These are phyloP conservation scores for Megatriorchis doriae DNA, from an alignment of 2,113 vertebrate genomes.

Conservation along the genomic window DNA sequence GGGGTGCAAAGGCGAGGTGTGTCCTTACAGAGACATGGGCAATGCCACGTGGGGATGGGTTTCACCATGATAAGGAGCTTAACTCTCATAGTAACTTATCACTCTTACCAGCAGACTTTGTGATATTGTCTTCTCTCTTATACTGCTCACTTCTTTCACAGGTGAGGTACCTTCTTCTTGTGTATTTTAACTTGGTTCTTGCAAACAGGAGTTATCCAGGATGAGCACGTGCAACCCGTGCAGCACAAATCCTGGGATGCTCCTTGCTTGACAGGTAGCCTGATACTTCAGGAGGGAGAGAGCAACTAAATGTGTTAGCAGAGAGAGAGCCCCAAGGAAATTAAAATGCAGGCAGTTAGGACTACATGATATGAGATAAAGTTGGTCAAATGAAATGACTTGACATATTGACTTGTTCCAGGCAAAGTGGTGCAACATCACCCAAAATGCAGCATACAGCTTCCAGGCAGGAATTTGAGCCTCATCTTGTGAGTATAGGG, in stretches of 20 bases:
- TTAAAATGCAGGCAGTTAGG: background rate
- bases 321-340: background rate
- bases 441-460: background rate
- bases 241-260: background rate
- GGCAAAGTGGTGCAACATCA: background rate
- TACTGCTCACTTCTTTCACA: background rate
- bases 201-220: background rate
- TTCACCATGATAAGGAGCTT: background rate
- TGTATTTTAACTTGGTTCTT: background rate
- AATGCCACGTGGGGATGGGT: accelerated
- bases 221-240: background rate
- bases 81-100: background rate
- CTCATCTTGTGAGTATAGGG: background rate
- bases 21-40: background rate
- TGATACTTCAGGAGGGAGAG: background rate
- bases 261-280: background rate
- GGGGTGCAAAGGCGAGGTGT: background rate
- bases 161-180: background rate
- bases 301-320: background rate
- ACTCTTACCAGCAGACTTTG: background rate
- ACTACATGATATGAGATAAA: background rate
- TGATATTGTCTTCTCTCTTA: background rate
- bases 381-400: background rate
- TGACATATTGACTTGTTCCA: background rate
- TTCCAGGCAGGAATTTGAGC: background rate